phyloP scores from a whole-genome alignment of 2,797 vertebrate species.

The Enteromius unitaeniatus region DNA sequence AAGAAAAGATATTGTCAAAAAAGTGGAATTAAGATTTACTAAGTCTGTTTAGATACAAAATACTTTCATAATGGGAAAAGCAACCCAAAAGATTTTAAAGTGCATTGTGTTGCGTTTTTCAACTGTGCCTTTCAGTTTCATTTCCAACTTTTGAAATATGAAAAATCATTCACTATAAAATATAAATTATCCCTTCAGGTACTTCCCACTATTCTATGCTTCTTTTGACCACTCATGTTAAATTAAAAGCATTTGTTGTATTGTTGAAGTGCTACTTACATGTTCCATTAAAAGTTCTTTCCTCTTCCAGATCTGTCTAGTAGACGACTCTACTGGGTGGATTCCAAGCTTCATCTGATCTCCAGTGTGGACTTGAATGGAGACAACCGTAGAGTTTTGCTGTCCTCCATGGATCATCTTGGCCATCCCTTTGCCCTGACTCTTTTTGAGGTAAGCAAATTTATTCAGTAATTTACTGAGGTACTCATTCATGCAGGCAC shows the following conservation, averaged over 20 bases:
- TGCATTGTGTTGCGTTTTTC: slow-evolving; percentile 20
- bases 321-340: slow-evolving; percentile 98
- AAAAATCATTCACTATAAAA: slow-evolving; percentile 4
- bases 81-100: slow-evolving; percentile 1
- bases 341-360: slow-evolving; percentile 95
- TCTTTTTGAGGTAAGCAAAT: slow-evolving; percentile 89
- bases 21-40: slow-evolving; percentile 69
- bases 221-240: not conserved
- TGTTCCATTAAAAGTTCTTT: slow-evolving; percentile 2
- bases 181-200: not conserved
- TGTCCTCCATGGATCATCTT: slow-evolving; percentile 88
- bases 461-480: not conserved
- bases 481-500: not conserved
- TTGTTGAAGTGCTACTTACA: not conserved
- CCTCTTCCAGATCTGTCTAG: slow-evolving; percentile 87
- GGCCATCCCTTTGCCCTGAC: slow-evolving; percentile 95
- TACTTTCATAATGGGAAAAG: slow-evolving; percentile 63
- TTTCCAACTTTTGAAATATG: slow-evolving; percentile 24
- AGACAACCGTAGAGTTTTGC: slow-evolving; percentile 90
- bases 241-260: slow-evolving; percentile 5
- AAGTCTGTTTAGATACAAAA: slow-evolving; percentile 75
- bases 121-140: slow-evolving; percentile 4
- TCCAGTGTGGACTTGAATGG: slow-evolving; percentile 95
- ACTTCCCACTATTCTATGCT: not conserved
- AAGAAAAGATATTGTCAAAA: slow-evolving; percentile 48